Evolutionary conservation across 2,113 vertebrate species (phyloP).

Genomic region (Scomber scombrus): DNA sequence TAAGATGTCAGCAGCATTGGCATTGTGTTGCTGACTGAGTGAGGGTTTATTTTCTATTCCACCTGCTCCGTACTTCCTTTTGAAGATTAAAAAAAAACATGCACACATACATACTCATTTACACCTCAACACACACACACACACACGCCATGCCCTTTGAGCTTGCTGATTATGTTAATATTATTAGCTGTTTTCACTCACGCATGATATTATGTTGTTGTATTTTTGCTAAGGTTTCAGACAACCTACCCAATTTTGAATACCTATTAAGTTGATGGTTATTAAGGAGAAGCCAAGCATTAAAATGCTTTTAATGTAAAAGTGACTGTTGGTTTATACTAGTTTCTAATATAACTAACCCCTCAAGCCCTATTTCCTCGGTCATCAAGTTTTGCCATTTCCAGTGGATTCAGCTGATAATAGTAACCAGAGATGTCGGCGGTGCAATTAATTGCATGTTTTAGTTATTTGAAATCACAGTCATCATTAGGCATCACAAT

Average conservation of each 20-base stretch:
- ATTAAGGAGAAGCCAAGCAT: slow-evolving; percentile 76
- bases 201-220: slow-evolving; percentile 71
- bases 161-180: slow-evolving; percentile 62
- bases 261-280: slow-evolving; percentile 57
- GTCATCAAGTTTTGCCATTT: background rate
- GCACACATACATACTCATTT: slow-evolving; percentile 1
- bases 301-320: slow-evolving; percentile 58
- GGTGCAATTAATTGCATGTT: slow-evolving; percentile 34
- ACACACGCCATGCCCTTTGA: slow-evolving; percentile 56
- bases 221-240: slow-evolving; percentile 56
- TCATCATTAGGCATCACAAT: background rate
- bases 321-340: slow-evolving; percentile 1
- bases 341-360: background rate
- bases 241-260: slow-evolving; percentile 54
- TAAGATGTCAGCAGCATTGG: slow-evolving; percentile 60
- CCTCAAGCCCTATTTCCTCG: slow-evolving; percentile 28
- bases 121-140: slow-evolving; percentile 1
- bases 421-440: background rate
- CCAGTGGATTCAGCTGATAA: too few relatives aligned
- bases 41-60: slow-evolving; percentile 46
- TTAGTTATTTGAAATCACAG: slow-evolving; percentile 1
- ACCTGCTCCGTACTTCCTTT: slow-evolving; percentile 20
- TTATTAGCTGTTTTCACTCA: slow-evolving; percentile 67
- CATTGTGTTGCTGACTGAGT: slow-evolving; percentile 27
- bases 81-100: background rate